Conservation (phyloP, 2,888 invertebrate genomes). For the Sylvicola cinctus region DNA sequence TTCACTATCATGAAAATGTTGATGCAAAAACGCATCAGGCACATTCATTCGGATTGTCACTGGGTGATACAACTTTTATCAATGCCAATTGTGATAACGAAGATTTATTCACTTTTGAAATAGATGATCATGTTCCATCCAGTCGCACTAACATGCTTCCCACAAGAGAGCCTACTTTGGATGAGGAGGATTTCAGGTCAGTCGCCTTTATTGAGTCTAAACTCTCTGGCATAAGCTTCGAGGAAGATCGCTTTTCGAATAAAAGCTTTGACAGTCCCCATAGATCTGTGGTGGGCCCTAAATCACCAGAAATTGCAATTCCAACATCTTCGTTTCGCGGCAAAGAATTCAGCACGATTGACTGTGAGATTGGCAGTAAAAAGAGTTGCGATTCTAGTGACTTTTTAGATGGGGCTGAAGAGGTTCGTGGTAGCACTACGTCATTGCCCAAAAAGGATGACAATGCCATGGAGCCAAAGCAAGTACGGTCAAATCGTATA, state of each 20-base stretch:
- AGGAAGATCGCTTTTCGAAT: conserved; percentile 19
- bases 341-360: conserved; percentile 33
- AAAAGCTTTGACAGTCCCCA: conserved; percentile 14
- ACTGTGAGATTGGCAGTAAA: conserved; percentile 40
- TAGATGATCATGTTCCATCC: conserved; percentile 26
- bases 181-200: conserved; percentile 27
- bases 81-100: conserved; percentile 23
- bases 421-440: no score
- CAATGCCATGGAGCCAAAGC: conserved; percentile 1
- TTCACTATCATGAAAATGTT: conserved; percentile 19
- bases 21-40: neutral
- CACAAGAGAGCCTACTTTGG: conserved; percentile 18
- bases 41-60: conserved; percentile 8
- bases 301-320: conserved; percentile 53
- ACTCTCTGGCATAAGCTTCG: conserved; percentile 11
- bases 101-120: conserved; percentile 55
- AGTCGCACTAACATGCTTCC: conserved; percentile 6
- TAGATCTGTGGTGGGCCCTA: conserved; percentile 14
- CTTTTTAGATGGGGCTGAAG: conserved; percentile 7
- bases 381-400: conserved; percentile 29
- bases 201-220: conserved; percentile 25
- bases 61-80: conserved; percentile 11
- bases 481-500: conserved; percentile 20
- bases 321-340: conserved; percentile 24
- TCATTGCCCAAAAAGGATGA: conserved; percentile 5